Evolutionary conservation across 1,140 invertebrate species (phyloP).

Genomic region (Riptortus pedestris): DNA sequence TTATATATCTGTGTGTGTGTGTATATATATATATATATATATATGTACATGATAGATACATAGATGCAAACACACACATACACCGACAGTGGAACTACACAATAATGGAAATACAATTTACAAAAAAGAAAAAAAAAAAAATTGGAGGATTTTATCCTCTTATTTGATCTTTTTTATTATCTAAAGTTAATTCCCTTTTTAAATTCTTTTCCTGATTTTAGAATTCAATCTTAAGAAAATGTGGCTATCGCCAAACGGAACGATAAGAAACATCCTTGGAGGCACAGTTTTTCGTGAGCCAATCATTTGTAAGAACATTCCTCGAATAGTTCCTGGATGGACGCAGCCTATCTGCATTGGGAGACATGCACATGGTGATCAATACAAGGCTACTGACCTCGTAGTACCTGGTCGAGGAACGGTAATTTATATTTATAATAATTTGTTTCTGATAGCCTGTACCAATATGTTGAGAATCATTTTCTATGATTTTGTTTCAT

Average conservation of each 20-base stretch:
- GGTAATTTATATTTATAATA: constrained; percentile 35
- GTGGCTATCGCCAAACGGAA: constrained; percentile 86
- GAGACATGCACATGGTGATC: constrained; percentile 81
- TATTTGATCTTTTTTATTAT: not conserved
- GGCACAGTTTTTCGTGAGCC: constrained; percentile 85
- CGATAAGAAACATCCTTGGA: constrained; percentile 81
- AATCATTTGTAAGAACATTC: constrained; percentile 80
- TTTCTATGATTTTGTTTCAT: not conserved
- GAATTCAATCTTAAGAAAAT: constrained; percentile 89
- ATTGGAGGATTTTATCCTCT: too few relatives aligned
- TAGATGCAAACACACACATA: too few relatives aligned
- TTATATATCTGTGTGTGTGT: too few relatives aligned
- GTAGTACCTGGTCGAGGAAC: constrained; percentile 60
- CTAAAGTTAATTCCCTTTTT: not conserved
- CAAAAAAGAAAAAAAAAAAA: too few relatives aligned
- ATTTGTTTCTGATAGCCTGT: not conserved
- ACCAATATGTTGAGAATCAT: not conserved
- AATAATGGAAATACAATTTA: too few relatives aligned
- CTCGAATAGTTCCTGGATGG: constrained; percentile 78
- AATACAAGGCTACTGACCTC: constrained; percentile 81
- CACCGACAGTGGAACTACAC: too few relatives aligned
- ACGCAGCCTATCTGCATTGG: constrained; percentile 70
- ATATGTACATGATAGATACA: too few relatives aligned
- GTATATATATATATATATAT: too few relatives aligned
- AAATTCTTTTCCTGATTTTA: constrained; percentile 38